phyloP scores from a whole-genome alignment of 1,140 invertebrate genomes.

The Cyphomyrmex costatus region DNA sequence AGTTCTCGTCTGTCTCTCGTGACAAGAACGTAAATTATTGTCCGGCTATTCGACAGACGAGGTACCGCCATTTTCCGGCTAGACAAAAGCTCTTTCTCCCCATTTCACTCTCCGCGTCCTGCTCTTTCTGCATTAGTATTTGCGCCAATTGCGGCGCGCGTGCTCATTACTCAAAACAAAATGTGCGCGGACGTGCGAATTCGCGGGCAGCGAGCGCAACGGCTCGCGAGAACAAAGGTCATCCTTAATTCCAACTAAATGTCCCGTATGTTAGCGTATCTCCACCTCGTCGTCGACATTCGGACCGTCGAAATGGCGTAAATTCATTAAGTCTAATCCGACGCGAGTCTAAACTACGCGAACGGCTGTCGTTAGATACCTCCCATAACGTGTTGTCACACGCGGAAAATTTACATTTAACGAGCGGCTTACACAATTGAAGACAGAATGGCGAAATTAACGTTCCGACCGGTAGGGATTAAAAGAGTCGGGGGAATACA shows the following conservation, averaged over 20 bases:
- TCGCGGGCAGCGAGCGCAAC: neutral
- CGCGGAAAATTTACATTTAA: constrained; percentile 59
- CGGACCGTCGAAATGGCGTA: constrained; percentile 57
- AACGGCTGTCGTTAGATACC: constrained; percentile 9
- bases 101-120: neutral
- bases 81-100: constrained; percentile 21
- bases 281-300: constrained; percentile 39
- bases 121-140: constrained; percentile 16
- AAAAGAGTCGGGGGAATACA: constrained; percentile 37
- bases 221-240: constrained; percentile 53
- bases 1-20: neutral
- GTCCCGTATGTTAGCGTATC: constrained; percentile 41
- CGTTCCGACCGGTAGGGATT: constrained; percentile 25
- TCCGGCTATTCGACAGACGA: constrained; percentile 22
- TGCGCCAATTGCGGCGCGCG: constrained; percentile 35
- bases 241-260: constrained; percentile 54
- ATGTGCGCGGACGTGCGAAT: constrained; percentile 40
- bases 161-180: constrained; percentile 53
- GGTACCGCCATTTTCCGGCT: neutral
- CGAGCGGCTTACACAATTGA: constrained; percentile 50
- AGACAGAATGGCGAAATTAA: constrained; percentile 57
- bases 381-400: constrained; percentile 26
- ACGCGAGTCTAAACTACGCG: constrained; percentile 18
- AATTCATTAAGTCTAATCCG: constrained; percentile 62
- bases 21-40: constrained; percentile 36